Evolutionary conservation across 2,113 vertebrate genomes (phyloP), one percentile per base, ranked within the genome.

Genomic region (Percopsis transmontana): DNA sequence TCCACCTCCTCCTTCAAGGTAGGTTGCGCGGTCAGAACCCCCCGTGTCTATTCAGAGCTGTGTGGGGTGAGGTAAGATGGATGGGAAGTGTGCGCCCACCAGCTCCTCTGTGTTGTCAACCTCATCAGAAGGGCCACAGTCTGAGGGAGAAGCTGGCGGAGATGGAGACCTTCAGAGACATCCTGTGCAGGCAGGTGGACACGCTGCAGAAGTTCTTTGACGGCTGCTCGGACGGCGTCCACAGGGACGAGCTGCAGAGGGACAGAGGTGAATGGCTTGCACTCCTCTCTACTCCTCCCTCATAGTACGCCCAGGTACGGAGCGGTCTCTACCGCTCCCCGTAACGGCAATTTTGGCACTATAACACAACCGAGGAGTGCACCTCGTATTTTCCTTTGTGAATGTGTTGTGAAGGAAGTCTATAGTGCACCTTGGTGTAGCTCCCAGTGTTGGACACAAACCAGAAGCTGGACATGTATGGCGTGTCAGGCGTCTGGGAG

Each of bases 131-230:
- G 91, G 97, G 95, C 24, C 93, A 96, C 89, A 97, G 96, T 85
- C 93, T 99, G 74, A 93, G 89, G 0, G 97, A 99, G 87, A 99
- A 99, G 85, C 92, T 99, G 91, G 94, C 97, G 8, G 97, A 99
- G 91, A 99, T 99, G 97, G 97, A 98, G 92, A 99, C 97, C 1
- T 99, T 99, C 87, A 92, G 96, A 83, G 97, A 99, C 50, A 99
- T 99, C 74, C 60, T 93, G 79, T 93, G 92, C 79, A 72, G 89
- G 39, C 92, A 93, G 85, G 91, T 93, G 72, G 92, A 93, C 88
- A 93, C 91, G 2, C 87, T 92, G 11, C 92, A 93, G 87, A 90
- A 79, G 24, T 90, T 91, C 85, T 92, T 93, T 57, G 91, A 93
- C 47, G 72, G 76, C 81, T 91, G 96, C 70, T 94, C 96, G 2